Percentiles rank a stretch among this genome's conserved stretches.
Conservation (phyloP, 2,888 invertebrate species). For the Ichneumon xanthorius region DNA sequence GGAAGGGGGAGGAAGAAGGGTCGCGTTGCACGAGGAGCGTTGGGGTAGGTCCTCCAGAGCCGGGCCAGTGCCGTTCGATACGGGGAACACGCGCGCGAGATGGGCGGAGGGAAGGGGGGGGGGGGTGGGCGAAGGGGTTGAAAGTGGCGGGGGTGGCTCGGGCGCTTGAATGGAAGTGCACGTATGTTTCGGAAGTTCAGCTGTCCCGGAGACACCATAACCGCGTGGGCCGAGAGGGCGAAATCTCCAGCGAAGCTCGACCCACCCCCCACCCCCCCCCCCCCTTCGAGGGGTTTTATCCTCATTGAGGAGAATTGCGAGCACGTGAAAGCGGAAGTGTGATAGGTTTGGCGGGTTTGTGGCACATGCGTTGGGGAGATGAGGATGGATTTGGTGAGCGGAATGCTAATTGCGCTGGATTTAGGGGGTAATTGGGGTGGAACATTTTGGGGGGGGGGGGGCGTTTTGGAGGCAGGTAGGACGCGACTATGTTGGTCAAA, state of each 20-base stretch:
- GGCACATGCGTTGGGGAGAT: too few relatives aligned
- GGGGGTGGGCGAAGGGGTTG: constrained; percentile 57
- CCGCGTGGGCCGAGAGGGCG: constrained; percentile 36
- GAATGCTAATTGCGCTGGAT: too few relatives aligned
- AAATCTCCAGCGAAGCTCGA: constrained; percentile 8
- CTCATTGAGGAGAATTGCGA: constrained; percentile 45
- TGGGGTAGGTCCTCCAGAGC: constrained; percentile 65
- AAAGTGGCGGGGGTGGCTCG: constrained; percentile 53
- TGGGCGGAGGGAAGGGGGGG: constrained; percentile 62
- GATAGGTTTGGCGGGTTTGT: background rate
- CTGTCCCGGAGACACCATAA: constrained; percentile 66
- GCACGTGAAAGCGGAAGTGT: constrained; percentile 11
- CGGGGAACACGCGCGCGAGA: constrained; percentile 31
- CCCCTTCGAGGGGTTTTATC: background rate
- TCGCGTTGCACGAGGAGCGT: constrained; percentile 32
- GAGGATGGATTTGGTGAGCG: too few relatives aligned
- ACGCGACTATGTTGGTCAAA: too few relatives aligned
- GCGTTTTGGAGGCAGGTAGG: too few relatives aligned
- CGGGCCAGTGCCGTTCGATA: constrained; percentile 40
- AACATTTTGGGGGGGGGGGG: too few relatives aligned
- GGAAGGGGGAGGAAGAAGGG: constrained; percentile 39
- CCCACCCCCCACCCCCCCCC: background rate
- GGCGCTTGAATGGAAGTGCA: constrained; percentile 70
- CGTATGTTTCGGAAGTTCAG: constrained; percentile 47
- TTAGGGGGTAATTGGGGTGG: too few relatives aligned